phyloP scores from a whole-genome alignment of 2,797 vertebrate species.

The Rhinella marina region DNA sequence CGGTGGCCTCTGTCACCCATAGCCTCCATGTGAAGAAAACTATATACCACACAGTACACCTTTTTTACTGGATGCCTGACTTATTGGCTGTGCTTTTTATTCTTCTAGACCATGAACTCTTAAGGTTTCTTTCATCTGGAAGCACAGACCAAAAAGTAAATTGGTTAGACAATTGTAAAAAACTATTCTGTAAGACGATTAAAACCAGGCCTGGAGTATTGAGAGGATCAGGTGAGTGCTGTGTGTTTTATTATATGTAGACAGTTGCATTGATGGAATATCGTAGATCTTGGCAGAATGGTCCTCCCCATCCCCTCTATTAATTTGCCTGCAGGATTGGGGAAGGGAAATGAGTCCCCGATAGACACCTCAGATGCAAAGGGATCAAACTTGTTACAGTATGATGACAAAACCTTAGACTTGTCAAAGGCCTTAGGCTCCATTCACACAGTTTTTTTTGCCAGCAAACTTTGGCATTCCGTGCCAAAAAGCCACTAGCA shows the following conservation, averaged over 20 bases:
- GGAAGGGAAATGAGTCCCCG: neutral
- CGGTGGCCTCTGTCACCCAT: too few relatives aligned
- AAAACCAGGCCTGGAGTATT: constrained; percentile 75
- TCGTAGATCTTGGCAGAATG: neutral
- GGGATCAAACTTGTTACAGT: neutral
- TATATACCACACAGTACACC: too few relatives aligned
- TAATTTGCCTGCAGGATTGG: neutral
- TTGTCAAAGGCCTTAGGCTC: too few relatives aligned
- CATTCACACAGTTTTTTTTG: too few relatives aligned
- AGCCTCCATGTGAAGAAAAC: too few relatives aligned
- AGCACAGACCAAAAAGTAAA: constrained; percentile 71
- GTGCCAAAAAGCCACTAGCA: too few relatives aligned
- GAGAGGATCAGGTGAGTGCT: constrained; percentile 79
- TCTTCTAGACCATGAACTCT: constrained; percentile 81
- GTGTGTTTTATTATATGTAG: neutral
- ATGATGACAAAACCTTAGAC: neutral
- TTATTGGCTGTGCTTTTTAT: constrained; percentile 26
- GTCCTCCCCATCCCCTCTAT: neutral
- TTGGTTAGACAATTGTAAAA: constrained; percentile 82
- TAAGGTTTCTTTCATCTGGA: constrained; percentile 75
- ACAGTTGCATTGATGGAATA: neutral
- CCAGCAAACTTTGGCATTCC: too few relatives aligned
- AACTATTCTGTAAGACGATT: constrained; percentile 81
- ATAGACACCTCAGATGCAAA: neutral
- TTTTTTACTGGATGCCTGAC: neutral